Base-by-base conservation (phyloP, 2,888 invertebrate species). In the Drosophila percnosoma region DNA sequence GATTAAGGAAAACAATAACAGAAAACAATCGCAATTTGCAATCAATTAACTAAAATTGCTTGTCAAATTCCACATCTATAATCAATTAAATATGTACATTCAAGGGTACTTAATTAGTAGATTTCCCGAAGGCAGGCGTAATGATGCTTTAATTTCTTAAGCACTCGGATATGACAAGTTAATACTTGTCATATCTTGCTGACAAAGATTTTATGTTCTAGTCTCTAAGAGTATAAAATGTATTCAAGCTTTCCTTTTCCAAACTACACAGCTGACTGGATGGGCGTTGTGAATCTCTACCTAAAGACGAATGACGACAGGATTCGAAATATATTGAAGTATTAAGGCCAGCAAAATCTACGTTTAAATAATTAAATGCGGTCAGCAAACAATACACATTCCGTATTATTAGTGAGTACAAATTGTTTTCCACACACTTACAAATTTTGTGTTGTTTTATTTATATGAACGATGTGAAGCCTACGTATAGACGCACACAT, bases 31-130 rank as follows among this genome's bases (percentile, higher is more conserved):
- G 40, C 61, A 27, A 53, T 13, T 11, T 34, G 42, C 24, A 52
- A 72, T 72, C 48, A 69, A 77, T 78, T 78, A 66, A 51, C 21
- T 27, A n/a, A 29, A n/a, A 21, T 38, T 57, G 1, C 24, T n/a
- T 11, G 7, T 11, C n/a, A 38, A 31, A 11, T 53, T 40, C n/a
- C 18, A 11, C 31, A 52, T 53, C 15, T 15, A 11, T 38, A 49
- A 52, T 52, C 13, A 27, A 63, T 57, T 34, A 45, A 57, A 38
- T 58, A 1, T 24, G 45, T 2, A n/a, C 13, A 29, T 68, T 36
- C 8, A 21, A 13, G 36, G 27, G 8, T 42, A 0, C 51, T 36
- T n/a, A 29, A 34, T 48, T 2, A 15, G 36, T n/a, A 7, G 13
- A n/a, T 24, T 21, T 21, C n/a, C 45, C 13, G 11, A 2, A 13